Percentiles rank a stretch among this genome's conserved stretches.
These are phyloP conservation scores for Aegotheles bennettii DNA, from an alignment of 2,113 vertebrate species.

Conservation along the genomic window DNA sequence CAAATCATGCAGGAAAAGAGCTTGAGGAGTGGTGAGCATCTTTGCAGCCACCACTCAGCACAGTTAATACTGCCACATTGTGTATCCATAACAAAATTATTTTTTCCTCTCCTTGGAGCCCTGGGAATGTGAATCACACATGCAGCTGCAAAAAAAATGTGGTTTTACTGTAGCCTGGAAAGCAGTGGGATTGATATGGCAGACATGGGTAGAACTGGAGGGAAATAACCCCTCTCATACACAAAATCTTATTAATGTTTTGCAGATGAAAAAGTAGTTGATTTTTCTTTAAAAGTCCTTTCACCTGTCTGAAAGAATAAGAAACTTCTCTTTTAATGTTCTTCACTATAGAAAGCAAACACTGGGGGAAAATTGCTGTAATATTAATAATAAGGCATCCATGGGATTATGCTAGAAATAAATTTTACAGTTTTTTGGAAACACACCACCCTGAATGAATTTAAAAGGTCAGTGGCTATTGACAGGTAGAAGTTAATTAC, in stretches of 20 bases:
- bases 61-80: neutral
- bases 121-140: neutral
- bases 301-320: slow-evolving; percentile 36
- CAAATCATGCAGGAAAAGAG: neutral
- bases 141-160: neutral
- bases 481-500: slow-evolving; percentile 14
- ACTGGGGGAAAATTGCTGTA: neutral
- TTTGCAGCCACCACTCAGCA: neutral
- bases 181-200: neutral
- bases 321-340: slow-evolving; percentile 15
- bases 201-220: neutral
- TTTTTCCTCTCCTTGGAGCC: neutral
- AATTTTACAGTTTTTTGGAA: slow-evolving; percentile 20
- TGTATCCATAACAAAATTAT: neutral
- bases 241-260: neutral
- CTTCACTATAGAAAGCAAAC: slow-evolving; percentile 49
- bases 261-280: slow-evolving; percentile 48
- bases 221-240: neutral
- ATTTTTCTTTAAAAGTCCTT: slow-evolving; percentile 46
- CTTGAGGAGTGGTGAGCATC: neutral
- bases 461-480: slow-evolving; percentile 24
- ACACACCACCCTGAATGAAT: neutral
- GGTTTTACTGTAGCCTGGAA: slow-evolving; percentile 24
- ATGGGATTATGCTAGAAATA: slow-evolving; percentile 34
- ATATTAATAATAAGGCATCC: slow-evolving; percentile 35